Evolutionary conservation across 2,888 invertebrate species (phyloP), one percentile per base, ranked within the genome.

Genomic region (Ichneumoninae sp.): DNA sequence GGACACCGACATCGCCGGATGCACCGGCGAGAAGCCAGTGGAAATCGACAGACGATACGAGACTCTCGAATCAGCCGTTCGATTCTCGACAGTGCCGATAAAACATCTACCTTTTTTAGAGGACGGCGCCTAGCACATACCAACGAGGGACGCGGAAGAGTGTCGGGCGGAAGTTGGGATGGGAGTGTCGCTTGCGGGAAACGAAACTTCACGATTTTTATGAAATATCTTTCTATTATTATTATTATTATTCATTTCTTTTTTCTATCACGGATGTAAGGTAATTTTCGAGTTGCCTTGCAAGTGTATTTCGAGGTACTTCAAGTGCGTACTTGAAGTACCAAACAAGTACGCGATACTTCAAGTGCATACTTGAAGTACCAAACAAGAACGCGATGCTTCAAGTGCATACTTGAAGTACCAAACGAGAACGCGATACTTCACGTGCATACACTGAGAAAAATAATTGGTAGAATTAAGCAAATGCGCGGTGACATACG

Each of bases 51-150:
- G 54, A 54, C 47, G 26, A 54, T 52, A 68, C 68, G 68, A 40
- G n/a, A 68, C 7, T 57, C 44, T 57, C 52, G 57, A 73, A 73
- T 63, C 78, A 50, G 74, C 63, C 63, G 47, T 65, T 63, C 63
- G 63, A 63, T 65, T 74, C 63, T 60, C 74, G 26, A 63, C 60
- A 74, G 63, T 63, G 33, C 60, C 73, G 57, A 74, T 74, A 74
- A 74, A 74, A 74, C 44, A 74, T 44, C 57, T 22, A 40, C 73
- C 10, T 57, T 30, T 19, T 71, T 22, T 19, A 60, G n/a, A 30
- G 73, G 57, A 60, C n/a, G 36, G 47, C 60, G 10, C 26, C 22
- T 16, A n/a, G 60, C 16, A 63, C 16, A n/a, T 26, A 60, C 60
- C 47, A 44, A 44, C 60, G 30, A 44, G 60, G 26, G 44, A 60